Base-by-base conservation (phyloP, 2,888 invertebrate genomes). In the Tiphia femorata region DNA sequence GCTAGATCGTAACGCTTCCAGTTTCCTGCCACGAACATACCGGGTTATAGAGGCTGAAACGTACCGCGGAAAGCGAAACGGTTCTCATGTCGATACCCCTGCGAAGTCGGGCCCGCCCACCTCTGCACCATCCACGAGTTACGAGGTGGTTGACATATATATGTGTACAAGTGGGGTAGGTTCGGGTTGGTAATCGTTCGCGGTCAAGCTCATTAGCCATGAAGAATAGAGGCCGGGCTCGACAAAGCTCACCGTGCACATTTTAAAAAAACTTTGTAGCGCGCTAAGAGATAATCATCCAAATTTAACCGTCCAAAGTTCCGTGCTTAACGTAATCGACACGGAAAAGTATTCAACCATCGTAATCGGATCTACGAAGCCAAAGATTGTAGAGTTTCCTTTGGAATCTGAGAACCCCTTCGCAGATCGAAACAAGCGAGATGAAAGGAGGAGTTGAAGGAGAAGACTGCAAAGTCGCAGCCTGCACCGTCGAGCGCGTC, bases 11-110 rank as follows among this genome's bases (percentile, higher is more conserved):
- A 60, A 59, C 57, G 61, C 54, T 60, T 43, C 56, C 33, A 49
- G 47, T 61, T 69, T 63, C 51, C 59, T 58, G 62, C 56, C 61
- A 59, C 48, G 33, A 48, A 49, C 50, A 50, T 40, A 33, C 46
- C 44, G 23, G 53, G 46, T 50, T 62, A 51, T 38, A 37, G 10
- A 21, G 37, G 21, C 38, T 38, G 44, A 60, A 64, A n/a, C 50
- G 23, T 49, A 49, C 29, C 27, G 25, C 41, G 43, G 25, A 29
- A 40, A n/a, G n/a, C 19, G 14, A 49, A 56, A 50, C 23, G 55
- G 19, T 47, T 41, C 44, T 49, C 49, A 37, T 49, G 41, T 51
- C 48, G 58, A 60, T 48, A 50, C 44, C 21, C 30, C 21, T 23
- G n/a, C 8, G 19, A 17, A 5, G 21, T 21, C 33, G 41, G 16